These are phyloP conservation scores for Drosophila anomalipes DNA, from an alignment of 2,888 invertebrate species.

Conservation along the genomic window DNA sequence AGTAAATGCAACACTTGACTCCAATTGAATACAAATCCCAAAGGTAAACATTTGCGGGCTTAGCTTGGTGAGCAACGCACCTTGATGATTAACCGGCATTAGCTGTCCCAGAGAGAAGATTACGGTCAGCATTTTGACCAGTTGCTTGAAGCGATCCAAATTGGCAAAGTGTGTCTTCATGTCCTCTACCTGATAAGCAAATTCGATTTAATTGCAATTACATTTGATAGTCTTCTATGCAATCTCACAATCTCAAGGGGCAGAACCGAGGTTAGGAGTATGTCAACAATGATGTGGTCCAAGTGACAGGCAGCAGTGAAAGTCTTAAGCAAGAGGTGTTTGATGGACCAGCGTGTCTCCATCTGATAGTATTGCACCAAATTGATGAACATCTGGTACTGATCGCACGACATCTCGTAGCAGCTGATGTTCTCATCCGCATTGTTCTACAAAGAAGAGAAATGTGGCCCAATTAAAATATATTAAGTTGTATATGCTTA, in stretches of 20 bases:
- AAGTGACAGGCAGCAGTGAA: conserved; percentile 95
- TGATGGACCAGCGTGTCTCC: conserved; percentile 95
- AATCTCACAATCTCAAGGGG: conserved; percentile 95
- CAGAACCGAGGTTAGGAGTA: conserved; percentile 94
- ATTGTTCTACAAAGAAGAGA: conserved; percentile 89
- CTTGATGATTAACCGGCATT: conserved; percentile 95
- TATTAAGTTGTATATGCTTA: not conserved
- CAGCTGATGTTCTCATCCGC: conserved; percentile 95
- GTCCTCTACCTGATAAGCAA: conserved; percentile 86
- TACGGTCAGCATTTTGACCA: conserved; percentile 93
- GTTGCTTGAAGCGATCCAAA: conserved; percentile 92
- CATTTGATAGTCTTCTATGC: not conserved
- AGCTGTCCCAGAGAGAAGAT: conserved; percentile 96
- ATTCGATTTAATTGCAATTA: not conserved
- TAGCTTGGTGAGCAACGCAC: conserved; percentile 85
- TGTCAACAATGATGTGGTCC: conserved; percentile 92
- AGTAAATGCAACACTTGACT: not conserved
- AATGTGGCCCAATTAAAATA: not conserved
- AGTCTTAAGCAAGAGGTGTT: conserved; percentile 92
- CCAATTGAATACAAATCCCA: not conserved
- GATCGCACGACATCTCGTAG: conserved; percentile 93
- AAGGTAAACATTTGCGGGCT: not conserved
- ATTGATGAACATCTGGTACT: conserved; percentile 93
- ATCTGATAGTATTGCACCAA: conserved; percentile 98
- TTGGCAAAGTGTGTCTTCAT: conserved; percentile 93